A percentile compares a stretch with the other conserved stretches of the same genome.
These are phyloP conservation scores for Ceryle rudis DNA, from an alignment of 2,797 vertebrate genomes.

Conservation along the genomic window DNA sequence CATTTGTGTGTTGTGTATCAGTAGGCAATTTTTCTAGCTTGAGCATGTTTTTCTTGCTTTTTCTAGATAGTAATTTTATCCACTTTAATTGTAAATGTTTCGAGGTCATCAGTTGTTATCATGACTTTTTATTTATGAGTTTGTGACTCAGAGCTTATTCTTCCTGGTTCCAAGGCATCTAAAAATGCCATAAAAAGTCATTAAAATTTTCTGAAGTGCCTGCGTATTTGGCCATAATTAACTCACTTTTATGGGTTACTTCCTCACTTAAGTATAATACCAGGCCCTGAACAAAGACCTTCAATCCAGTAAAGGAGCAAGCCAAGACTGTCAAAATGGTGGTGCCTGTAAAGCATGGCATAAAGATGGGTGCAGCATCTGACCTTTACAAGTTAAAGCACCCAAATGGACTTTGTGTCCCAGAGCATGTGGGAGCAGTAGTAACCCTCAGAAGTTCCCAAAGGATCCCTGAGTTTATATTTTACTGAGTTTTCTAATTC, in stretches of 20 bases:
- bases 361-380: neutral
- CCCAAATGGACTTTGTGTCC: neutral
- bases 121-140: neutral
- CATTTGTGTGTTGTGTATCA: neutral
- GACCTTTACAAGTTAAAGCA: neutral
- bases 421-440: neutral
- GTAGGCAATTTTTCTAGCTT: neutral
- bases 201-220: neutral
- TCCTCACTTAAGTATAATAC: neutral
- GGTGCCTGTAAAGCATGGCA: neutral
- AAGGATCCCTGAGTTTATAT: neutral
- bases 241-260: neutral
- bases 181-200: neutral
- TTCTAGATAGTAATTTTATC: neutral
- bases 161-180: neutral
- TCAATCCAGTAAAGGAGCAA: neutral
- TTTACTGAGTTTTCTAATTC: neutral
- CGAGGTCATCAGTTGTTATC: neutral
- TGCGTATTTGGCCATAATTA: neutral
- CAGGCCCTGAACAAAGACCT: neutral
- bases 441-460: neutral
- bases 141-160: neutral
- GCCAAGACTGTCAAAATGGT: neutral
- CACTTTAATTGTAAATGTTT: neutral
- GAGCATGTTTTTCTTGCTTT: neutral